Conservation (phyloP, 1,140 invertebrate species). For the Lepidotrigona ventralis region DNA sequence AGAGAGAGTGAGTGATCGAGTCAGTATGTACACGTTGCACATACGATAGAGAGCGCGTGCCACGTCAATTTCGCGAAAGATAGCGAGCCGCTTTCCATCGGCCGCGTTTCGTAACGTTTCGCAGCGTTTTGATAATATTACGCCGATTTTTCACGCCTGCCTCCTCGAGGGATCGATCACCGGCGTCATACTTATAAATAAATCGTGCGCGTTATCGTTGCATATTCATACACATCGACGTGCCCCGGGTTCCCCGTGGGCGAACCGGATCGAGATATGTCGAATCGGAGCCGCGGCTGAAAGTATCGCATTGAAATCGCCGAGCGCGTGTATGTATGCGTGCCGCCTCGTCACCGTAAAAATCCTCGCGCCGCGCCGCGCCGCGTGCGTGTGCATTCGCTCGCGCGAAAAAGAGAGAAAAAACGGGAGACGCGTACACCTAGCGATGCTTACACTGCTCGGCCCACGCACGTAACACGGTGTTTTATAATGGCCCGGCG, state of each 20-base stretch:
- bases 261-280: conserved; percentile 73
- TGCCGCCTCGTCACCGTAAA: conserved; percentile 44
- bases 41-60: neutral
- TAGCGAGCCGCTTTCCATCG: conserved; percentile 46
- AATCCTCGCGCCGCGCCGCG: conserved; percentile 31
- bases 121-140: conserved; percentile 47
- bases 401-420: neutral
- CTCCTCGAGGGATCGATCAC: conserved; percentile 58
- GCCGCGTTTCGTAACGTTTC: conserved; percentile 37
- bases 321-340: neutral
- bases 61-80: conserved; percentile 23
- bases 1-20: too few species aligned
- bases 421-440: conserved; percentile 34
- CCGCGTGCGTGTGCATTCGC: conserved; percentile 24
- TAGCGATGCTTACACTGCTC: conserved; percentile 47
- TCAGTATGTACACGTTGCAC: conserved; percentile 6
- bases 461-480: conserved; percentile 65
- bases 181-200: conserved; percentile 70
- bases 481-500: conserved; percentile 54
- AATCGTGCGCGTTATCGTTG: conserved; percentile 70
- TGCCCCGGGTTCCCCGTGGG: conserved; percentile 62
- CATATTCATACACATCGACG: conserved; percentile 69
- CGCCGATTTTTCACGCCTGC: conserved; percentile 52
- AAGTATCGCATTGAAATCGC: conserved; percentile 67
- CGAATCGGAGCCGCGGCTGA: conserved; percentile 66